Conservation (phyloP, 2,888 invertebrate species). For the Galeruca laticollis region DNA sequence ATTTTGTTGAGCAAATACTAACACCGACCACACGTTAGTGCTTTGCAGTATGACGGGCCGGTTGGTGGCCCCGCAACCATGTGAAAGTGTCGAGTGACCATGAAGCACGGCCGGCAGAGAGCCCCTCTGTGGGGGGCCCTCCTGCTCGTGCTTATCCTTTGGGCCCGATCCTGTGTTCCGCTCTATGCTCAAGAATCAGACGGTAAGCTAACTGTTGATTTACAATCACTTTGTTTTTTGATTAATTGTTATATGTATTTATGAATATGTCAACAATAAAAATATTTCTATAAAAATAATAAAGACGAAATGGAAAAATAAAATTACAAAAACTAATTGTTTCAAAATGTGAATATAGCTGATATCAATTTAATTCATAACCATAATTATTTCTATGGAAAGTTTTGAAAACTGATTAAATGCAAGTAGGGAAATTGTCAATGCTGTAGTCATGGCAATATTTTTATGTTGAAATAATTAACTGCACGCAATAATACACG, state of each 20-base stretch:
- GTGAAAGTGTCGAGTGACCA: constrained; percentile 61
- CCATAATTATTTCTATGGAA: not conserved
- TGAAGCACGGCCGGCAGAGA: constrained; percentile 61
- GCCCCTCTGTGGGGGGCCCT: constrained; percentile 59
- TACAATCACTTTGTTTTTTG: not conserved
- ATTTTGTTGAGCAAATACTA: constrained; percentile 6
- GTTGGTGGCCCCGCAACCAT: constrained; percentile 49
- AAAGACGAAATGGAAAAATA: no score
- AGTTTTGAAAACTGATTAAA: not conserved
- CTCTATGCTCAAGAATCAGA: constrained; percentile 54
- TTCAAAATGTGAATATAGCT: not conserved
- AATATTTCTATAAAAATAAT: no score
- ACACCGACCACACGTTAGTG: constrained; percentile 51
- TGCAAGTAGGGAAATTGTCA: not conserved
- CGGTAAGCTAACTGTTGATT: constrained; percentile 49
- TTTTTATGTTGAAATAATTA: not conserved
- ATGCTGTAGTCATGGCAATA: not conserved
- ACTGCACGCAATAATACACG: not conserved
- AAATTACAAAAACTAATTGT: not conserved
- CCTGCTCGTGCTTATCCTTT: constrained; percentile 59
- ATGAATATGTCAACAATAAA: no score
- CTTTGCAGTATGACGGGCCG: constrained; percentile 56
- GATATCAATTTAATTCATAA: not conserved
- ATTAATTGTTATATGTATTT: not conserved
- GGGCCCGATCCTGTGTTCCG: constrained; percentile 52